phyloP scores from a whole-genome alignment of 2,797 vertebrate genomes.

The Podarcis siculus region DNA sequence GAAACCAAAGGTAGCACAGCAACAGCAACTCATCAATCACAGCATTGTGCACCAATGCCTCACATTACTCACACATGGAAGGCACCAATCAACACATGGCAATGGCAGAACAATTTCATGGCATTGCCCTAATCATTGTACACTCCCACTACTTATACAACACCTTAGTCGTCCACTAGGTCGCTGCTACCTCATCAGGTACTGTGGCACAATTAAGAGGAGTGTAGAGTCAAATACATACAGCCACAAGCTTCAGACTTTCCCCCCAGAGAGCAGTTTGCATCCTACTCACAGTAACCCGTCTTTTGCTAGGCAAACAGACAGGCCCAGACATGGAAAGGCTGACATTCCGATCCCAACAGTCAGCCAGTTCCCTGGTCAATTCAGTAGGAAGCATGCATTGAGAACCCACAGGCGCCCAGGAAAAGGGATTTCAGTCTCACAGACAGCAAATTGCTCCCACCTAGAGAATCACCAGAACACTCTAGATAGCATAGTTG shows the following conservation, averaged over 20 bases:
- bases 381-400: not conserved
- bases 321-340: conserved; percentile 3
- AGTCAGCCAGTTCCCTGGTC: not conserved
- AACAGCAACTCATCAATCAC: not conserved
- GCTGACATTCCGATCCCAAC: not conserved
- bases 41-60: not conserved
- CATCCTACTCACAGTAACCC: not conserved
- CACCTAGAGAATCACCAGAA: not conserved
- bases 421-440: not conserved
- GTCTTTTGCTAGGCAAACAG: not conserved
- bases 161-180: not conserved
- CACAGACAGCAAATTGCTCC: too few relatives aligned
- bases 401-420: not conserved
- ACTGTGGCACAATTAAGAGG: not conserved
- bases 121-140: not conserved
- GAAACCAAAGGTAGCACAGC: too few relatives aligned
- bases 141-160: not conserved
- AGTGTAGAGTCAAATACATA: not conserved
- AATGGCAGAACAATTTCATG: not conserved
- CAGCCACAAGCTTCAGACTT: not conserved
- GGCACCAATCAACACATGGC: not conserved
- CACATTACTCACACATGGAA: not conserved
- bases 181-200: not conserved
- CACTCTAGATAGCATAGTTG: not conserved
- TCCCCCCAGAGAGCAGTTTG: not conserved